Evolutionary conservation across 2,113 vertebrate species (phyloP).

Genomic region (Oceanodroma tethys): DNA sequence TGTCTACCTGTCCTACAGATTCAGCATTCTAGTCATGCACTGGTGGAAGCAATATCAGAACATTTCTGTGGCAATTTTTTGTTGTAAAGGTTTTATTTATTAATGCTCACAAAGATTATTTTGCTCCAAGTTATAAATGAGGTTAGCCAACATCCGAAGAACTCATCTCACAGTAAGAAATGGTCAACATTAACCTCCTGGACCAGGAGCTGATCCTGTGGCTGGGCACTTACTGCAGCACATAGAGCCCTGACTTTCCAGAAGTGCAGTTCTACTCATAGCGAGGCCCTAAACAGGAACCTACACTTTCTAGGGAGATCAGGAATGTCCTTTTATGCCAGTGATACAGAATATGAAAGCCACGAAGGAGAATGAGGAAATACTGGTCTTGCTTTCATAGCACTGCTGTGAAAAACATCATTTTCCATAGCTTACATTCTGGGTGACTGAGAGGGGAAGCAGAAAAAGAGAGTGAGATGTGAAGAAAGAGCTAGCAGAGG

Average conservation of each 20-base stretch:
- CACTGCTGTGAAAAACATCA: background rate
- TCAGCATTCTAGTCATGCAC: background rate
- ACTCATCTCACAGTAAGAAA: background rate
- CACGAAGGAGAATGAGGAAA: background rate
- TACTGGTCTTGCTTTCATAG: background rate
- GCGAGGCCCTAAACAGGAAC: background rate
- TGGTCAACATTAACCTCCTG: background rate
- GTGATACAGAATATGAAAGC: background rate
- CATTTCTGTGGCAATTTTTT: background rate
- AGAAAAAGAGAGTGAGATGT: background rate
- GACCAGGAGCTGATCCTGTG: background rate
- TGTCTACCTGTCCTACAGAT: background rate
- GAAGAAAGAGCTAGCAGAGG: background rate
- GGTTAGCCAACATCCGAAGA: background rate
- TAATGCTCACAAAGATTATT: background rate
- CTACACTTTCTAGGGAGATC: background rate
- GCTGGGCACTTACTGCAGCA: background rate
- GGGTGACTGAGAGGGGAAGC: background rate
- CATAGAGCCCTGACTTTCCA: background rate
- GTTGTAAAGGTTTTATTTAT: background rate
- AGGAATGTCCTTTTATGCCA: background rate
- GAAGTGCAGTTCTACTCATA: background rate
- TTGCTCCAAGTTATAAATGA: background rate
- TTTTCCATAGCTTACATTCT: background rate
- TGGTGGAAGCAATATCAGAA: background rate